Evolutionary conservation across 2,888 invertebrate genomes (phyloP).

Genomic region (Onchidella celtica): DNA sequence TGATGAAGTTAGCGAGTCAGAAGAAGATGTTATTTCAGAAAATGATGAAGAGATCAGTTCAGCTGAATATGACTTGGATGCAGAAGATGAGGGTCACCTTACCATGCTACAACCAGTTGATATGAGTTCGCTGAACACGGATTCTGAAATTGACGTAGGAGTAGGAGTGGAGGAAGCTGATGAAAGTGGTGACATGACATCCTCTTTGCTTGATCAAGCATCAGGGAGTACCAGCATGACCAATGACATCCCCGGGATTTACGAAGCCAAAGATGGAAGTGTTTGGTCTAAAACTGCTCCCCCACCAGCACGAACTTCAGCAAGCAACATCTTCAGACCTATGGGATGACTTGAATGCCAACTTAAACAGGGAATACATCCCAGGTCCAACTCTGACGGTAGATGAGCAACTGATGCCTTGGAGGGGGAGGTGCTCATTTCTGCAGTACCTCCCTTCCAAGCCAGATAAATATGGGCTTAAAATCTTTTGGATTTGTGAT

Average conservation of each 20-base stretch:
- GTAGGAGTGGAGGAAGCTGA: neutral
- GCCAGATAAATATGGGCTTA: slow-evolving; percentile 24
- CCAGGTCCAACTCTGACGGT: slow-evolving; percentile 25
- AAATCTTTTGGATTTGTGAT: slow-evolving; percentile 25
- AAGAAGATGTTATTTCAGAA: neutral
- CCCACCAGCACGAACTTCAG: neutral
- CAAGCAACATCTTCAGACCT: neutral
- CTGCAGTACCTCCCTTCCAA: slow-evolving; percentile 30
- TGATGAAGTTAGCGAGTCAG: neutral
- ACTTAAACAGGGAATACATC: slow-evolving; percentile 7
- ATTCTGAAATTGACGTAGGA: neutral
- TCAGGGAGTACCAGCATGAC: neutral
- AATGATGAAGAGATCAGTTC: neutral
- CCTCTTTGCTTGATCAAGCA: no score
- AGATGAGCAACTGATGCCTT: slow-evolving; percentile 28
- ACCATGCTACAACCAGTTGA: neutral
- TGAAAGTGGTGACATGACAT: no score
- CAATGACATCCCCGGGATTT: neutral
- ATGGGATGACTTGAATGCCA: neutral
- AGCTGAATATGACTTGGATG: neutral
- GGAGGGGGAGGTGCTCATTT: slow-evolving; percentile 24
- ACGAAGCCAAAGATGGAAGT: neutral
- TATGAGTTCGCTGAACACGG: neutral
- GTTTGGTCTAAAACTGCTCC: neutral
- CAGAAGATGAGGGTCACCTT: neutral